Base-by-base conservation (phyloP, 2,797 vertebrate species). In the Botia almorhae region DNA sequence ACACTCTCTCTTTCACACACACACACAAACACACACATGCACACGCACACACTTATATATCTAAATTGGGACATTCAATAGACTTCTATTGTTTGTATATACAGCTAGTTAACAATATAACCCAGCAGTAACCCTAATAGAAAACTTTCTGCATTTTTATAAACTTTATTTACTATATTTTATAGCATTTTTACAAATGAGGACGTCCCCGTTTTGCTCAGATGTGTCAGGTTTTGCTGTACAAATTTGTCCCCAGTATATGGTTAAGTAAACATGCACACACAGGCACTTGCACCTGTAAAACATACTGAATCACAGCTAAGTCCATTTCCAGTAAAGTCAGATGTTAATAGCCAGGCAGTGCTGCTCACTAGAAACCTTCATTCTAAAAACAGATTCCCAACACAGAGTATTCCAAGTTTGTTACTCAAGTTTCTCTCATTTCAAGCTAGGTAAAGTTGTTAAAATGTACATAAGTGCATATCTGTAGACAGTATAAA, bases 311-410 rank as follows among this genome's bases (percentile, higher is more conserved):
- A 29, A 56, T 67, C 50, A 68, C n/a, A 68, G 64, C 50, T 68
- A 76, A 68, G 19, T 50, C 63, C 3, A 16, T 76, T 65, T 65
- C 63, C 17, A 33, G 50, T 68, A 76, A 56, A 68, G 33, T 56
- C 46, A 33, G n/a, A 63, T 39, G 63, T 67, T 51, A 55, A 67
- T 33, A 26, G 39, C 13, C 50, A 23, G 26, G 8, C 50, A 53
- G 48, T 5, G 8, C 74, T 23, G 14, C 53, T 76, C 50, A 75
- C 46, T 23, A 17, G 46, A 39, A 46, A 64, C 73, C 7, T 13
- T 16, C n/a, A 21, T 23, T 65, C 33, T 67, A 76, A 76, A 67
- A 56, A 56, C 56, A 76, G 19, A 68, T 43, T 1, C 19, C 23
- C 33, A 56, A 29, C 21, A 65, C 50, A 39, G 61, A 76, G 6